Conservation (phyloP, 2,888 invertebrate genomes). For the Scaptomyza polygonia region DNA sequence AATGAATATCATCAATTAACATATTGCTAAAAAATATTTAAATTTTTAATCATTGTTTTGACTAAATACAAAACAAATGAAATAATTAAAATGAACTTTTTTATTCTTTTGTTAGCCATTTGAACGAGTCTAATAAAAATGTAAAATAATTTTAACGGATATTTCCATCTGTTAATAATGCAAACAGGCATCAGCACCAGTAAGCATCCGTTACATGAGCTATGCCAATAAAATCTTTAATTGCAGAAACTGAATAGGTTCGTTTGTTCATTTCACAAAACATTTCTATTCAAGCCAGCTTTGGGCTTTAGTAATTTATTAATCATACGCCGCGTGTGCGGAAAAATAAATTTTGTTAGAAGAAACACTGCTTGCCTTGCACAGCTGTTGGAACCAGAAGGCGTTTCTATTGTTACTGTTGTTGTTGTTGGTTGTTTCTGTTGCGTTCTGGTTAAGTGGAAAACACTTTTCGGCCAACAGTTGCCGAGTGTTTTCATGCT, state of each 20-base stretch:
- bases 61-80: neutral
- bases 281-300: too few relatives aligned
- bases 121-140: too few relatives aligned
- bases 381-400: slow-evolving; percentile 7
- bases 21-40: neutral
- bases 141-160: too few relatives aligned
- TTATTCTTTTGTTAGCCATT: too few relatives aligned
- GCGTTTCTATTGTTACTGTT: slow-evolving; percentile 11
- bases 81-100: too few relatives aligned
- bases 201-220: neutral
- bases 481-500: neutral
- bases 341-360: slow-evolving; percentile 32
- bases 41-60: neutral
- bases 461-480: neutral
- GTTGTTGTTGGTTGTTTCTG: neutral
- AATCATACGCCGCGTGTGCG: slow-evolving; percentile 45
- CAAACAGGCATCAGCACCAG: slow-evolving; percentile 10
- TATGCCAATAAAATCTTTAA: too few relatives aligned
- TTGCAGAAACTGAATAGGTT: too few relatives aligned
- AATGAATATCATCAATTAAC: slow-evolving; percentile 1
- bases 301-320: slow-evolving; percentile 58
- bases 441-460: neutral
- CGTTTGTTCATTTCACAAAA: too few relatives aligned
- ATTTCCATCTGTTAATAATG: neutral
- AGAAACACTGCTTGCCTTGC: slow-evolving; percentile 33